phyloP scores from a whole-genome alignment of 1,140 invertebrate genomes.

The Aplysia californica region DNA sequence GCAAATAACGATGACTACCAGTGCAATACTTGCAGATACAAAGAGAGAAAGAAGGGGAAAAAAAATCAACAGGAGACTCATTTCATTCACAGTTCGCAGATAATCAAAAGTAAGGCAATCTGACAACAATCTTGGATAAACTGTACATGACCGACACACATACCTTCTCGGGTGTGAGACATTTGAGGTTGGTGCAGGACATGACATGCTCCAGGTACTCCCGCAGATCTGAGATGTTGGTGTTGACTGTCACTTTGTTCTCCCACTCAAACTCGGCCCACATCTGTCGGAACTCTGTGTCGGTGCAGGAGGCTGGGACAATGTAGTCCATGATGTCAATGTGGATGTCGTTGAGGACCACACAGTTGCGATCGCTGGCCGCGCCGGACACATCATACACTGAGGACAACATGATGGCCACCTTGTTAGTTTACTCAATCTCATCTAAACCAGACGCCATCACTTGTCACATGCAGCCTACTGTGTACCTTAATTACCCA shows the following conservation, averaged over 20 bases:
- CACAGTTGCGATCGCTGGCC: slow-evolving; percentile 93
- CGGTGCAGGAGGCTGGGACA: slow-evolving; percentile 94
- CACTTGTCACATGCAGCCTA: too few relatives aligned
- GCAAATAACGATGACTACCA: not conserved
- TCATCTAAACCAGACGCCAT: too few relatives aligned
- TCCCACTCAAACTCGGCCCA: slow-evolving; percentile 99
- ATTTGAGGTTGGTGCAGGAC: slow-evolving; percentile 98
- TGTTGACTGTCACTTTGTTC: slow-evolving; percentile 98
- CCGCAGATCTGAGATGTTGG: slow-evolving; percentile 90
- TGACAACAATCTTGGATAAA: too few relatives aligned
- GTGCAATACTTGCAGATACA: not conserved
- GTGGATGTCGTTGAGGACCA: slow-evolving; percentile 98
- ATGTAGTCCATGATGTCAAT: slow-evolving; percentile 99
- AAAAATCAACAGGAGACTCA: too few relatives aligned
- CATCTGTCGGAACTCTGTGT: slow-evolving; percentile 97
- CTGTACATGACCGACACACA: too few relatives aligned
- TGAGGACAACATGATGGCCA: slow-evolving; percentile 61
- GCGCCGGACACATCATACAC: slow-evolving; percentile 96
- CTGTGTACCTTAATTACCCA: too few relatives aligned
- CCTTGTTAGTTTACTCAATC: too few relatives aligned
- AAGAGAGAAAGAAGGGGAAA: not conserved
- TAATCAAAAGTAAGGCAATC: too few relatives aligned
- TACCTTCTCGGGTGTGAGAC: slow-evolving; percentile 85
- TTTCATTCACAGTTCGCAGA: too few relatives aligned
- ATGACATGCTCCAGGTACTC: slow-evolving; percentile 94